phyloP scores from a whole-genome alignment of 2,797 vertebrate species.

The Cuculus canorus region DNA sequence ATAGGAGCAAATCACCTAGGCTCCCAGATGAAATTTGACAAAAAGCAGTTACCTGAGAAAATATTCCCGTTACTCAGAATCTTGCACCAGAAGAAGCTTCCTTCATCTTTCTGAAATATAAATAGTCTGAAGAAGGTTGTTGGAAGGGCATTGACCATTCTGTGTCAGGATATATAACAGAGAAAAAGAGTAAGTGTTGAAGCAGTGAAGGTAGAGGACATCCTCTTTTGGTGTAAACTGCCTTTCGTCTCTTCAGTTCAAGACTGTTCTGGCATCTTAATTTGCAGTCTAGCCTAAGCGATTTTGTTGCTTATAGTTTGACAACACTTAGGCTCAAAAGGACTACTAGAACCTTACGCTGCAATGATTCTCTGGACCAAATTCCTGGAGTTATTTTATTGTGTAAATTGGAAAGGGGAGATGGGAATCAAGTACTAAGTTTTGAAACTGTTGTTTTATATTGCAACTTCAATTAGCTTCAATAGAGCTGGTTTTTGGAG shows the following conservation, averaged over 20 bases:
- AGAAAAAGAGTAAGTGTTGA: neutral
- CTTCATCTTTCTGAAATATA: neutral
- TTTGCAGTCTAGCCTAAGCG: neutral
- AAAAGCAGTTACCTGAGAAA: neutral
- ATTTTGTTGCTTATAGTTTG: neutral
- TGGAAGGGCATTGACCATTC: neutral
- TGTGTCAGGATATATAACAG: neutral
- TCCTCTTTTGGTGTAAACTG: neutral
- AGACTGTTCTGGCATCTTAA: neutral
- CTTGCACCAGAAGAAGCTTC: neutral
- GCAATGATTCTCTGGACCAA: neutral
- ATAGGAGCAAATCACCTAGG: neutral
- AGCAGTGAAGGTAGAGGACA: neutral
- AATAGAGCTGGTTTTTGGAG: slow-evolving; percentile 12
- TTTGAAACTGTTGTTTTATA: slow-evolving; percentile 12
- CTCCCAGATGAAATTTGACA: neutral
- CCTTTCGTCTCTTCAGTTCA: neutral
- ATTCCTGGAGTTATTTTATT: neutral
- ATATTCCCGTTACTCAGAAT: neutral
- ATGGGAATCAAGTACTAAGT: neutral
- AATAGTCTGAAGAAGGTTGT: neutral
- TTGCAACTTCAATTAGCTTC: slow-evolving; percentile 25
- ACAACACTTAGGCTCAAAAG: neutral
- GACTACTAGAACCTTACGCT: neutral
- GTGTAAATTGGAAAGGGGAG: neutral